Base-by-base conservation (phyloP, 2,888 invertebrate species). In the Chrysolina americana region DNA sequence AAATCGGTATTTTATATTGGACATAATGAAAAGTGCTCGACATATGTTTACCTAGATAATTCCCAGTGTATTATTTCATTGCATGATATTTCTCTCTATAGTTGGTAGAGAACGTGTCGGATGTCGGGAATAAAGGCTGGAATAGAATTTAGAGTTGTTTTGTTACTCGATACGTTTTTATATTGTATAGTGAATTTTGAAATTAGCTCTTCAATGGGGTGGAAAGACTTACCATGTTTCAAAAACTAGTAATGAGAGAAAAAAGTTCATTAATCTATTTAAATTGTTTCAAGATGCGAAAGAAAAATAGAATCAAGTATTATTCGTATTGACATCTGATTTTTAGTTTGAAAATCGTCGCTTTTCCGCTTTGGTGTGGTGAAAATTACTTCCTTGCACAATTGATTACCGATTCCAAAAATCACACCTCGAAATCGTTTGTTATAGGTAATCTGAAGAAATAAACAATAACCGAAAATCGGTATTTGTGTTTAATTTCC, bases 31-130 rank as follows among this genome's bases (percentile, higher is more conserved):
- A 65, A 68, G 70, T 72, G 74, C 75, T 76, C 66, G 75, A 74
- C 78, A 78, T 78, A 73, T 79, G 79, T 77, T 78, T 77, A 77
- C 76, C 75, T 74, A 76, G 75, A 80, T 75, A 76, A 77, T 77
- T 74, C 76, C 76, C 76, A 41, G 64, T 73, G 68, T 76, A 70
- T 76, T 74, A 74, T 74, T 72, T 71, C 62, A 23, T 73, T 59
- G 70, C 65, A 76, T 69, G 75, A 76, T 74, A 74, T 70, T 72
- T 50, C 47, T 41, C 70, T 56, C 50, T 68, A 13, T 66, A 71
- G 69, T 53, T 64, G 50, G 41, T 64, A 36, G 6, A 70, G 66
- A 75, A 70, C 74, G 77, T 77, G 75, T 79, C 77, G 76, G 71
- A 77, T 79, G 70, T 76, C 78, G 71, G n/a, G 13, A 15, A 23